phyloP scores from a whole-genome alignment of 2,888 invertebrate genomes.

The Chromoteleia sp. region DNA sequence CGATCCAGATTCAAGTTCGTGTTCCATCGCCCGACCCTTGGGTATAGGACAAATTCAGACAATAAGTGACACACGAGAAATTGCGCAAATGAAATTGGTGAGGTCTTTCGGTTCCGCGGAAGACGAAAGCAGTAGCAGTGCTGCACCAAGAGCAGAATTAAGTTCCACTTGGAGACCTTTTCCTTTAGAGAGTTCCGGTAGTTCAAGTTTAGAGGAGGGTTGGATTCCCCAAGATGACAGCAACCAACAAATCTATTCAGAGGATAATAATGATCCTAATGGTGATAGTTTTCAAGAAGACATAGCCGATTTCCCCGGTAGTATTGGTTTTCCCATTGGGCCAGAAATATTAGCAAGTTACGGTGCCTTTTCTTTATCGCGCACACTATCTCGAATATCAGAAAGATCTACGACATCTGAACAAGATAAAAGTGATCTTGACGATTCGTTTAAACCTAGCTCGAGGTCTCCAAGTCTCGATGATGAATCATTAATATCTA shows the following conservation, averaged over 20 bases:
- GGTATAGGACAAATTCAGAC: conserved; percentile 88
- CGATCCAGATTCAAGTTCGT: conserved; percentile 86
- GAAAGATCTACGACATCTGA: conserved; percentile 95
- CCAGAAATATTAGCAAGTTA: conserved; percentile 90
- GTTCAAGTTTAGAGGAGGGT: conserved; percentile 94
- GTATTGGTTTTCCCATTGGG: conserved; percentile 90
- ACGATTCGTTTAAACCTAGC: conserved; percentile 94
- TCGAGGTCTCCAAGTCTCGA: conserved; percentile 93
- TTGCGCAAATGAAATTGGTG: conserved; percentile 78
- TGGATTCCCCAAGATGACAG: conserved; percentile 90
- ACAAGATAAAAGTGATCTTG: conserved; percentile 92
- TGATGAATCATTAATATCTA: conserved; percentile 93
- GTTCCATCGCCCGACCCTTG: conserved; percentile 91
- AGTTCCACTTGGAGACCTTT: conserved; percentile 94
- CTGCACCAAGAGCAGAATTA: conserved; percentile 86
- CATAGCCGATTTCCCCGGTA: conserved; percentile 90
- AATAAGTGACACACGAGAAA: conserved; percentile 82
- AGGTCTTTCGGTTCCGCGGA: conserved; percentile 77
- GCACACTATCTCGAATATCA: conserved; percentile 94
- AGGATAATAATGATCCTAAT: conserved; percentile 82
- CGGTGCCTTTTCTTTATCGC: conserved; percentile 90
- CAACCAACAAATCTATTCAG: conserved; percentile 79
- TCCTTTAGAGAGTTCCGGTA: conserved; percentile 93
- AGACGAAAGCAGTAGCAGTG: conserved; percentile 80
- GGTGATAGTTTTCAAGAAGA: conserved; percentile 89